Percentiles rank a stretch among this genome's conserved stretches.
These are phyloP conservation scores for Lethrus apterus DNA, from an alignment of 1,140 invertebrate genomes.

Conservation along the genomic window DNA sequence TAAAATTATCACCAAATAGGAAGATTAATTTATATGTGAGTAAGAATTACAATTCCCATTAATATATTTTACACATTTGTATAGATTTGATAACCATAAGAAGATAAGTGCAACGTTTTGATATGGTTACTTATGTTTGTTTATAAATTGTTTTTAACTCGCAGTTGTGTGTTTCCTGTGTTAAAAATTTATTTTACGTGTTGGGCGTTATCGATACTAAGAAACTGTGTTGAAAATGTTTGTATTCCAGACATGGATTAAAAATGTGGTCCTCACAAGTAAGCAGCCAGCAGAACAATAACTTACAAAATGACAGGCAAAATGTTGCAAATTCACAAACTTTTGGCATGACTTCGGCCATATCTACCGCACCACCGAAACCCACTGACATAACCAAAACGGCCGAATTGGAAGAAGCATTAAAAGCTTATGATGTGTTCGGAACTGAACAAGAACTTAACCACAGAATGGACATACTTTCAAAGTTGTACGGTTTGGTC, in stretches of 20 bases:
- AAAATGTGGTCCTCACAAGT: conserved; percentile 19
- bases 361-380: conserved; percentile 82
- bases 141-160: conserved; percentile 9
- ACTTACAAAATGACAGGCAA: conserved; percentile 16
- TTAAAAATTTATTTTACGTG: conserved; percentile 3
- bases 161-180: neutral
- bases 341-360: conserved; percentile 88
- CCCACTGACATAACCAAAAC: conserved; percentile 76
- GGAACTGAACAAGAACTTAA: conserved; percentile 86
- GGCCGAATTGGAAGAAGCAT: conserved; percentile 70
- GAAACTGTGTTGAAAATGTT: too few species aligned
- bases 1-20: conserved; percentile 1
- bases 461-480: conserved; percentile 76
- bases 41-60: neutral
- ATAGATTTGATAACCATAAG: conserved; percentile 4
- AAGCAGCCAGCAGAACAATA: conserved; percentile 1
- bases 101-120: conserved; percentile 16
- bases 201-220: too few species aligned
- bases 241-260: conserved; percentile 3
- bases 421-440: conserved; percentile 85
- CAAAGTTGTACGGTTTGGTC: conserved; percentile 82
- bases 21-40: conserved; percentile 13
- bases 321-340: conserved; percentile 38
- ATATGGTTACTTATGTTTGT: conserved; percentile 10
- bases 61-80: neutral